phyloP scores from a whole-genome alignment of 2,113 vertebrate genomes.

The Neogale vison region DNA sequence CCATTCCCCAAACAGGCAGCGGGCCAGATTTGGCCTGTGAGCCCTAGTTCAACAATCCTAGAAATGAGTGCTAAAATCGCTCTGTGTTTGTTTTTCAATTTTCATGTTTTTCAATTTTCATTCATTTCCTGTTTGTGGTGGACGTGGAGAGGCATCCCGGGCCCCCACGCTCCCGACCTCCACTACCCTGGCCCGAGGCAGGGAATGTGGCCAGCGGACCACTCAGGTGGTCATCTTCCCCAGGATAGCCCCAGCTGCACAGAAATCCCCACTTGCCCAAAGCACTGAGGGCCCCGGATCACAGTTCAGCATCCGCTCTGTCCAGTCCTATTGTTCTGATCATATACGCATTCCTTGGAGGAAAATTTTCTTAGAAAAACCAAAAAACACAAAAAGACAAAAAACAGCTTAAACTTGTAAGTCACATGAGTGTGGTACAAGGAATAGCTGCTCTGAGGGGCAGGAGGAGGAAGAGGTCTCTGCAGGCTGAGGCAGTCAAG shows the following conservation, averaged over 20 bases:
- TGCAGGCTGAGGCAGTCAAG: neutral
- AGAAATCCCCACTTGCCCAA: neutral
- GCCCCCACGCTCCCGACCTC: neutral
- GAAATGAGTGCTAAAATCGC: neutral
- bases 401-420: neutral
- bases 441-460: neutral
- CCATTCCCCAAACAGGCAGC: neutral
- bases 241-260: neutral
- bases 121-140: conserved; percentile 1
- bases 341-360: neutral
- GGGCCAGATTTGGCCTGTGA: neutral
- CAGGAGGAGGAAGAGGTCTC: neutral
- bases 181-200: neutral
- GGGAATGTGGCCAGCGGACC: neutral
- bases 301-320: neutral
- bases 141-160: neutral
- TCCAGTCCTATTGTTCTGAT: neutral
- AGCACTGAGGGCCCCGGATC: neutral
- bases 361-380: neutral
- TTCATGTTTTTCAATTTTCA: neutral
- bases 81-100: neutral
- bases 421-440: neutral
- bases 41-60: neutral
- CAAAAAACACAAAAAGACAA: neutral
- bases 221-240: neutral